These are phyloP conservation scores for Piprites chloris DNA, from an alignment of 2,113 vertebrate species.

Conservation along the genomic window DNA sequence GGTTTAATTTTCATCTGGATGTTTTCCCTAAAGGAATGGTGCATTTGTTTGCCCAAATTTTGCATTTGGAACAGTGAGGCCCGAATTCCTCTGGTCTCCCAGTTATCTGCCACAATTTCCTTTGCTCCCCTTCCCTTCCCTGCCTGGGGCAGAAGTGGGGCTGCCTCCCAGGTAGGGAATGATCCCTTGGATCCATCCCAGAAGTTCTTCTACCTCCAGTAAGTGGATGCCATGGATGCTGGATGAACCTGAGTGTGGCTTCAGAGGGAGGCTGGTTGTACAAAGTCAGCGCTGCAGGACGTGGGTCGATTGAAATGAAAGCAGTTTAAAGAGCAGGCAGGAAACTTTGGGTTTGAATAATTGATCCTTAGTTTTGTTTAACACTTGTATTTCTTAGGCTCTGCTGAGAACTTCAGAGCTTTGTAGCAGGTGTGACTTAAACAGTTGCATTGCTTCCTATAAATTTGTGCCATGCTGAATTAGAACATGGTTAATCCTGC, in stretches of 20 bases:
- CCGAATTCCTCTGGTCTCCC: not conserved
- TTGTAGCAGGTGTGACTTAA: not conserved
- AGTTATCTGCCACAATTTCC: not conserved
- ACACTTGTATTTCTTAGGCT: not conserved
- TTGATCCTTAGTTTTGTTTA: not conserved
- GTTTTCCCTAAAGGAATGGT: not conserved
- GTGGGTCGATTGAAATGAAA: not conserved
- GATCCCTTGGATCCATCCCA: not conserved
- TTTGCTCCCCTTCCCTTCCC: not conserved
- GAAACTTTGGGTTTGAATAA: not conserved
- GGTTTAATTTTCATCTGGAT: fast-evolving
- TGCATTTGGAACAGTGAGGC: not conserved
- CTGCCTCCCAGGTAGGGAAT: not conserved
- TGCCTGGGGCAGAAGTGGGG: not conserved
- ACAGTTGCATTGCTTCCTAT: not conserved
- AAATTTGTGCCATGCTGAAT: not conserved
- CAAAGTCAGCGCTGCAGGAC: not conserved
- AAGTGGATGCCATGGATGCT: not conserved
- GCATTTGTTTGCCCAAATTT: not conserved
- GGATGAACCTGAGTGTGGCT: not conserved
- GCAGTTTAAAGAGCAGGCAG: conserved; percentile 2
- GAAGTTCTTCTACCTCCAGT: not conserved
- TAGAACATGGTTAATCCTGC: not conserved
- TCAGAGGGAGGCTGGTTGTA: not conserved
- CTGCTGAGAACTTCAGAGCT: not conserved